A percentile compares a stretch with the other conserved stretches of the same genome.
phyloP scores from a whole-genome alignment of 2,888 invertebrate genomes.

The Ommatoiulus sabulosus region DNA sequence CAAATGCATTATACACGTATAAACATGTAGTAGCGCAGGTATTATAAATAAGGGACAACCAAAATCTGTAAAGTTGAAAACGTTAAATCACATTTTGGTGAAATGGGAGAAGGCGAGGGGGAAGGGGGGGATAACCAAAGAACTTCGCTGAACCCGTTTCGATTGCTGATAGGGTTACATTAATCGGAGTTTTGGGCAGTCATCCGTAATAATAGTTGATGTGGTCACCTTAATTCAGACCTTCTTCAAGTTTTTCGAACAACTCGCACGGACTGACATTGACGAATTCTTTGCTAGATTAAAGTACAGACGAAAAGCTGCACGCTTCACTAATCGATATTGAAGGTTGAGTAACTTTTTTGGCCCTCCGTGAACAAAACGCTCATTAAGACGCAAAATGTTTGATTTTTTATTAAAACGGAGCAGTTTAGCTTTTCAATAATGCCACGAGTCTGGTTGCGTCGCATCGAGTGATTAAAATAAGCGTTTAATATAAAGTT shows the following conservation, averaged over 20 bases:
- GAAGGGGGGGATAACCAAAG: no score
- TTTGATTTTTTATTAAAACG: not conserved
- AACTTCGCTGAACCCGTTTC: no score
- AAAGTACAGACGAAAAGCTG: not conserved
- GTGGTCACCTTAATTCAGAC: not conserved
- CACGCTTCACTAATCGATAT: not conserved
- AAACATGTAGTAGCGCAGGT: no score
- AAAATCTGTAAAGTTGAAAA: no score
- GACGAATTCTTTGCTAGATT: not conserved
- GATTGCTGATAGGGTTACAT: no score
- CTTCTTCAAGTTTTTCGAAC: not conserved
- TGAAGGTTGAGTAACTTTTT: not conserved
- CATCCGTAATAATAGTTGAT: not conserved
- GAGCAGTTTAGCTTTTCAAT: not conserved
- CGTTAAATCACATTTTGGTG: no score
- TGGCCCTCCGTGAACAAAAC: not conserved
- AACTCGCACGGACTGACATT: not conserved
- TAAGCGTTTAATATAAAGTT: not conserved
- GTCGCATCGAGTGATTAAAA: no score
- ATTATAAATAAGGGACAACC: no score
- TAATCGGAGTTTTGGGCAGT: not conserved
- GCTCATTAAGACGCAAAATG: not conserved
- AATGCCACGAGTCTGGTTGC: not conserved
- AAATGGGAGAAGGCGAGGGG: no score
- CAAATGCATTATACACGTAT: no score